These are phyloP conservation scores for Erannis defoliaria DNA, from an alignment of 2,888 invertebrate species.

Conservation along the genomic window DNA sequence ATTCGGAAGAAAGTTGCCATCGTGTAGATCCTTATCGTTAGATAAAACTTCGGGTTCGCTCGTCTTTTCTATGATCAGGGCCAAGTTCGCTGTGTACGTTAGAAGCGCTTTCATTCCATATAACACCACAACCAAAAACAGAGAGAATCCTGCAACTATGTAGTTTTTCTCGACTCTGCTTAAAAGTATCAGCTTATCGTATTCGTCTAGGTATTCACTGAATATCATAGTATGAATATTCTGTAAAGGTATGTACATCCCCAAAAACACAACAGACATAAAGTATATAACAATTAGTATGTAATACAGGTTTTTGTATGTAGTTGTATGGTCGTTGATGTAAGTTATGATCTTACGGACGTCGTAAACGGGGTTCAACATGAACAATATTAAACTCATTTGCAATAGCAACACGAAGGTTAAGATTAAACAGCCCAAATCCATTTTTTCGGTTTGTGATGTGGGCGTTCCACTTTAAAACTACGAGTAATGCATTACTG, in stretches of 20 bases:
- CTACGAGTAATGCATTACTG: background rate
- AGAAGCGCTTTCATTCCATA: conserved; percentile 66
- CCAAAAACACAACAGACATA: conserved; percentile 62
- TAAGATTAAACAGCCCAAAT: conserved; percentile 60
- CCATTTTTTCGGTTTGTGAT: conserved; percentile 61
- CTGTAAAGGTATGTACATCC: conserved; percentile 69
- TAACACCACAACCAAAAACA: conserved; percentile 70
- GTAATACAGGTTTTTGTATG: conserved; percentile 53
- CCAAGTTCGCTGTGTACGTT: conserved; percentile 62
- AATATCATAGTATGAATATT: conserved; percentile 63
- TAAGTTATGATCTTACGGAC: conserved; percentile 58
- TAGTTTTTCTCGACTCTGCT: conserved; percentile 71
- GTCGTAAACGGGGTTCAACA: conserved; percentile 73
- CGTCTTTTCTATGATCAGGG: conserved; percentile 50
- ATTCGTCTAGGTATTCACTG: conserved; percentile 47
- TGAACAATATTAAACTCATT: conserved; percentile 65
- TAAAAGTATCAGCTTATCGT: conserved; percentile 62
- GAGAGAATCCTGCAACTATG: conserved; percentile 73
- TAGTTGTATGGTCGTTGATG: conserved; percentile 52
- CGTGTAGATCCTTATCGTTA: conserved; percentile 19
- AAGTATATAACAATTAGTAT: conserved; percentile 58
- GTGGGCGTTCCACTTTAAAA: conserved; percentile 24
- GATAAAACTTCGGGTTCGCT: conserved; percentile 44
- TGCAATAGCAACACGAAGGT: conserved; percentile 65
- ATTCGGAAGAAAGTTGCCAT: conserved; percentile 61